Evolutionary conservation across 2,888 invertebrate genomes (phyloP), one percentile per base, ranked within the genome.

Genomic region (Xiphydria camelus): DNA sequence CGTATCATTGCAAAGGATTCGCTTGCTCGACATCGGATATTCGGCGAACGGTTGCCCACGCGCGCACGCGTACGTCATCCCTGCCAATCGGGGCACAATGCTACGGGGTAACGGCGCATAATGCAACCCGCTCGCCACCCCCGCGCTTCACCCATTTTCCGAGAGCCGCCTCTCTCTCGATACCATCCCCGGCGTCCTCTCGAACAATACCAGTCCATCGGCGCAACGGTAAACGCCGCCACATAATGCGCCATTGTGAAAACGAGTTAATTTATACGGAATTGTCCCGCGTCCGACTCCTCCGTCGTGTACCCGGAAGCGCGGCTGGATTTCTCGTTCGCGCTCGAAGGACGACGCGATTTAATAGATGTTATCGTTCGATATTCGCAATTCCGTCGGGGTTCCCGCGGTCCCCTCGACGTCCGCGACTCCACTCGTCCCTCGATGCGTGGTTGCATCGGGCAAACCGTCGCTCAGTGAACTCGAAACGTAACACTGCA

Each of bases 211-310:
- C 51, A n/a, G n/a, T 48, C 42, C 49, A 47, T 54, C 49, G 54
- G 49, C 37, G n/a, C 21, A 44, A 26, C 51, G 55, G 57, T 64
- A 59, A 61, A 59, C 41, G 51, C 49, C 38, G 25, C 48, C 40
- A 52, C 51, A 56, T 60, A 59, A 64, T 61, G 55, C 48, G 10
- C 52, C 45, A 59, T 61, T 59, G 58, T 55, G 55, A 38, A 49
- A 59, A 58, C 53, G 51, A 53, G 54, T 61, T 61, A 59, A 67
- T 65, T 65, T 65, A 61, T 61, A 54, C 51, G 38, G 41, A 55
- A 62, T 59, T 57, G 61, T 61, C 59, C 56, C 54, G 29, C n/a
- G n/a, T n/a, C n/a, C n/a, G n/a, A n/a, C n/a, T n/a, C n/a, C n/a
- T n/a, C n/a, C n/a, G n/a, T n/a, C n/a, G n/a, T n/a, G n/a, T n/a